These are phyloP conservation scores for Lasioglossum zephyrum DNA, from an alignment of 2,888 invertebrate species.

Conservation along the genomic window DNA sequence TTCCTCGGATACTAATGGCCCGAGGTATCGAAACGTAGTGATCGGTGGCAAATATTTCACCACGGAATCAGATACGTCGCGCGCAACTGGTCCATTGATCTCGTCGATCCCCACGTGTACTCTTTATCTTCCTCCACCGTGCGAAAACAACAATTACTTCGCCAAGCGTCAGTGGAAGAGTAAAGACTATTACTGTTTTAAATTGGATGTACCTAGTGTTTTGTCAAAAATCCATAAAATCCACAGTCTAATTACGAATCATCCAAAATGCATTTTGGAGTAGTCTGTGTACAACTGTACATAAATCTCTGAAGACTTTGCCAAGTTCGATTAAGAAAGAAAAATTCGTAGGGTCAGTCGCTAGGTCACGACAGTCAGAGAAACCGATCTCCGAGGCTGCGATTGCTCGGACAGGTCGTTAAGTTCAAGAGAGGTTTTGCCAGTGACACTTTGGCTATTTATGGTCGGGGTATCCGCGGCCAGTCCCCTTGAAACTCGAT, in stretches of 20 bases:
- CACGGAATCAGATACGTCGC: constrained; percentile 14
- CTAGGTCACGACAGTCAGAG: neutral
- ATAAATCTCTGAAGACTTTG: neutral
- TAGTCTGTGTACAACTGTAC: neutral
- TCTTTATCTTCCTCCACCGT: neutral
- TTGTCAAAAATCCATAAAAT: no score
- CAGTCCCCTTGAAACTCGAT: constrained; percentile 37
- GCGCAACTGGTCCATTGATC: constrained; percentile 28
- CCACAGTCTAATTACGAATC: no score
- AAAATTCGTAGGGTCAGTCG: constrained; percentile 6
- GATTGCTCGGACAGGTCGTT: constrained; percentile 56
- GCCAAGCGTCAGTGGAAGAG: no score
- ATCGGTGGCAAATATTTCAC: constrained; percentile 23
- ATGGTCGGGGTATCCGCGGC: constrained; percentile 50
- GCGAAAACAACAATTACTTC: constrained; percentile 5
- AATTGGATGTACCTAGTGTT: no score
- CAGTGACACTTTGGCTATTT: constrained; percentile 67
- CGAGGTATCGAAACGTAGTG: constrained; percentile 16
- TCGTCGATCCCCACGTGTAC: constrained; percentile 21
- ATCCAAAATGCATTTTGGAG: no score
- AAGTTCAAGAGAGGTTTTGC: constrained; percentile 56
- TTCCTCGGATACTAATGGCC: constrained; percentile 6
- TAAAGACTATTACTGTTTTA: neutral
- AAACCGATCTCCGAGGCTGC: constrained; percentile 27
- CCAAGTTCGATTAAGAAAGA: neutral